Evolutionary conservation across 2,888 invertebrate species (phyloP).

Genomic region (Rhamnusium bicolor): DNA sequence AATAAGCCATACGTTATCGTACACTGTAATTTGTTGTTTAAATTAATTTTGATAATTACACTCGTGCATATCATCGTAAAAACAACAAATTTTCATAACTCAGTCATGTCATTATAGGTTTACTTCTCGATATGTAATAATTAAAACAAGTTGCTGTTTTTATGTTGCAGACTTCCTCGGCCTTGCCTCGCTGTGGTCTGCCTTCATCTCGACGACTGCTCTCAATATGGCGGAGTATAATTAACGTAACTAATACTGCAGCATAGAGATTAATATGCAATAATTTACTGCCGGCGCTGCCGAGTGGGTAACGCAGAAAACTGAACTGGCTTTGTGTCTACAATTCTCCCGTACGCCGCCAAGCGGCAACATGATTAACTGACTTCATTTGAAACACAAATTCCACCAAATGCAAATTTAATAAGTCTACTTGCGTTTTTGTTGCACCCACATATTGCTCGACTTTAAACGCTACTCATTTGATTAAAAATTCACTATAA

Average conservation of each 20-base stretch:
- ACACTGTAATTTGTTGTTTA: slow-evolving; percentile 63
- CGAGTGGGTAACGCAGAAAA: slow-evolving; percentile 69
- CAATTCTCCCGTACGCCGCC: slow-evolving; percentile 63
- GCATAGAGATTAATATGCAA: slow-evolving; percentile 72
- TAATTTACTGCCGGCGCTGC: slow-evolving; percentile 70
- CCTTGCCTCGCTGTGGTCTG: slow-evolving; percentile 62
- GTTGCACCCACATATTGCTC: slow-evolving; percentile 52
- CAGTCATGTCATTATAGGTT: slow-evolving; percentile 45
- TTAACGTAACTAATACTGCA: slow-evolving; percentile 72
- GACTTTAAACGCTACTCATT: slow-evolving; percentile 39
- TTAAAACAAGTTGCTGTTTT: slow-evolving; percentile 45
- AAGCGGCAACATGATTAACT: slow-evolving; percentile 69
- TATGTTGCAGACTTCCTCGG: slow-evolving; percentile 40
- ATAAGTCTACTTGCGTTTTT: slow-evolving; percentile 69
- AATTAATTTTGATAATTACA: slow-evolving; percentile 62
- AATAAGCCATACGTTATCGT: slow-evolving; percentile 64
- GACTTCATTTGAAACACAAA: slow-evolving; percentile 71
- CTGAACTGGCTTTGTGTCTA: slow-evolving; percentile 68
- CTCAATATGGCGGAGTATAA: slow-evolving; percentile 70
- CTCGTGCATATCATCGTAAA: slow-evolving; percentile 46
- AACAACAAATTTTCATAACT: slow-evolving; percentile 53
- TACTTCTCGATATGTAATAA: slow-evolving; percentile 53
- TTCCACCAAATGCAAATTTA: slow-evolving; percentile 71
- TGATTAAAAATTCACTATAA: slow-evolving; percentile 49
- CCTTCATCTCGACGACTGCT: slow-evolving; percentile 64